phyloP scores from a whole-genome alignment of 2,113 vertebrate species.

The Lepus americanus region DNA sequence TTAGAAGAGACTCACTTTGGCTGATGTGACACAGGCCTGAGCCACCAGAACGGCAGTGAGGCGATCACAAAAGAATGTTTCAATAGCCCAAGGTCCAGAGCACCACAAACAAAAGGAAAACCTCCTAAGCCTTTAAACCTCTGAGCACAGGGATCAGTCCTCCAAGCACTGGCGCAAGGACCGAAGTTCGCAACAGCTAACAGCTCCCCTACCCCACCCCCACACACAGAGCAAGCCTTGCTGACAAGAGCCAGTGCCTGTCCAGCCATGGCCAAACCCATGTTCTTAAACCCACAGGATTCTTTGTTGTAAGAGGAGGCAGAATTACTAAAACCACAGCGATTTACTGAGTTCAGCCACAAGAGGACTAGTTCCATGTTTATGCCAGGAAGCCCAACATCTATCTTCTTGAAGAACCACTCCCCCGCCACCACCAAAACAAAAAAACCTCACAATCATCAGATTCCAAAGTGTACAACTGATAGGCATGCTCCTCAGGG shows the following conservation, averaged over 20 bases:
- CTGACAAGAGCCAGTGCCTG: background rate
- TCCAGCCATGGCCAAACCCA: background rate
- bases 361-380: background rate
- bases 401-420: background rate
- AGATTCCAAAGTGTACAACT: background rate
- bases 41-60: background rate
- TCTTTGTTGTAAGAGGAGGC: background rate
- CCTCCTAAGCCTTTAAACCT: background rate
- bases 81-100: background rate
- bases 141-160: background rate
- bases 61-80: background rate
- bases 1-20: conserved; percentile 10
- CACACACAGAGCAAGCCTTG: background rate
- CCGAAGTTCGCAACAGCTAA: background rate
- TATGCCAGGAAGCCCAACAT: background rate
- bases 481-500: fast-evolving
- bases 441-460: background rate
- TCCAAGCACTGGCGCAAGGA: background rate
- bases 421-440: background rate
- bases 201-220: too few species aligned
- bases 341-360: background rate
- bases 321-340: background rate
- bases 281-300: background rate
- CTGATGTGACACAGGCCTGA: background rate
- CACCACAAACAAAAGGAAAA: background rate